Percentiles rank a stretch among this genome's conserved stretches.
These are phyloP conservation scores for Sibirionetta formosa DNA, from an alignment of 2,797 vertebrate species.

Conservation along the genomic window DNA sequence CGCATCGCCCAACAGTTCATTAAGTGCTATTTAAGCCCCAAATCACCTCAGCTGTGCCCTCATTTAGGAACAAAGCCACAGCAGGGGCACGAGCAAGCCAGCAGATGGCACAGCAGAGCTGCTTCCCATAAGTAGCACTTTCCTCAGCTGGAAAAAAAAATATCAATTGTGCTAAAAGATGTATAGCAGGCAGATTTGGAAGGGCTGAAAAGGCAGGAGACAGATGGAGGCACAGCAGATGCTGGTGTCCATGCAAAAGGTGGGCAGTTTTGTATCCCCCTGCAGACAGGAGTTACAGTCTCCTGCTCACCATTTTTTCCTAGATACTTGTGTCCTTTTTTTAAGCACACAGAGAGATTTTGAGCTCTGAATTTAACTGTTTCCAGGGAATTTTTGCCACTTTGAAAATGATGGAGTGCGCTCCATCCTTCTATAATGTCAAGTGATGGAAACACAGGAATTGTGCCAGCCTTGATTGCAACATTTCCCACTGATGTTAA, in stretches of 20 bases:
- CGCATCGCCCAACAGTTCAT: rapidly evolving
- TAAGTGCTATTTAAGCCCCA: rapidly evolving
- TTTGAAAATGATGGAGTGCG: background rate
- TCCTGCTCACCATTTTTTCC: background rate
- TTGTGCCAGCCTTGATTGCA: background rate
- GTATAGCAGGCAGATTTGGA: background rate
- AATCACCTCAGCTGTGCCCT: rapidly evolving
- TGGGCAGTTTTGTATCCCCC: background rate
- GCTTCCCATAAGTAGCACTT: rapidly evolving
- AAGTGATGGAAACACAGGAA: background rate
- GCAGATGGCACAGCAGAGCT: background rate
- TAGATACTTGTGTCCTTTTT: background rate
- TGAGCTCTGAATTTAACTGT: background rate
- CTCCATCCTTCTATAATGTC: background rate
- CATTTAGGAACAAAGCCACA: background rate
- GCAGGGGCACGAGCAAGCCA: background rate
- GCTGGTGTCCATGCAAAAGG: background rate
- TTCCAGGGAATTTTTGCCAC: background rate
- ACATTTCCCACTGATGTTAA: background rate
- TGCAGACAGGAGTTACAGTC: background rate
- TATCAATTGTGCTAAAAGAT: rapidly evolving
- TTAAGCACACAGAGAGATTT: background rate
- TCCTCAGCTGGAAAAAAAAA: background rate
- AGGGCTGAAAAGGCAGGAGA: background rate
- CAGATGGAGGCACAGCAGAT: background rate